A percentile compares a stretch with the other conserved stretches of the same genome.
Conservation (phyloP, 2,113 vertebrate genomes). For the Erinaceus europaeus region DNA sequence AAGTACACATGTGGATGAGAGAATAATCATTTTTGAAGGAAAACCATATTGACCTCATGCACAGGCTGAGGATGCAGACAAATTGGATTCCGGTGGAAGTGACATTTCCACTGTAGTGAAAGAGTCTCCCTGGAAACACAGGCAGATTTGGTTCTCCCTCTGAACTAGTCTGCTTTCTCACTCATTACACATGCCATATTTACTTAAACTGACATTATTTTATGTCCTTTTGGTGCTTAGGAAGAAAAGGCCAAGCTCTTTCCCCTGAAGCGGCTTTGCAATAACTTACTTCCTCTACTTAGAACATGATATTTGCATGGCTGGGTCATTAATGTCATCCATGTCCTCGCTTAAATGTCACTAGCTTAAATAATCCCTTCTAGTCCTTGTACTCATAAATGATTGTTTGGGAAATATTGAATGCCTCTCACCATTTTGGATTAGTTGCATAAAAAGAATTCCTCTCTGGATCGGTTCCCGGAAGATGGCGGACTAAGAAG, state of each 20-base stretch:
- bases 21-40: no score
- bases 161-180: not conserved
- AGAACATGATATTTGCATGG: slow-evolving; percentile 21
- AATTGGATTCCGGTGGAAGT: not conserved
- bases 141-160: rapidly evolving
- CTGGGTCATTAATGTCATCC: not conserved
- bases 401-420: not conserved
- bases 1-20: not conserved
- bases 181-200: not conserved
- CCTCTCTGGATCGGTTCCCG: no score
- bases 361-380: not conserved
- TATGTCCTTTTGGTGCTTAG: not conserved
- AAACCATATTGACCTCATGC: not conserved
- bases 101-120: no score
- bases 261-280: not conserved
- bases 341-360: slow-evolving; percentile 20
- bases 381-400: not conserved
- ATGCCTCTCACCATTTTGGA: not conserved
- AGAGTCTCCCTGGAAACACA: not conserved
- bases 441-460: not conserved
- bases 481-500: no score
- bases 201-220: not conserved
- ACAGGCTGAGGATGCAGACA: not conserved
- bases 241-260: slow-evolving; percentile 3
- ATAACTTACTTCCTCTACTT: not conserved